A percentile compares a stretch with the other conserved stretches of the same genome.
These are phyloP conservation scores for Phymorhynchus buccinoides DNA, from an alignment of 1,140 invertebrate species.

Conservation along the genomic window DNA sequence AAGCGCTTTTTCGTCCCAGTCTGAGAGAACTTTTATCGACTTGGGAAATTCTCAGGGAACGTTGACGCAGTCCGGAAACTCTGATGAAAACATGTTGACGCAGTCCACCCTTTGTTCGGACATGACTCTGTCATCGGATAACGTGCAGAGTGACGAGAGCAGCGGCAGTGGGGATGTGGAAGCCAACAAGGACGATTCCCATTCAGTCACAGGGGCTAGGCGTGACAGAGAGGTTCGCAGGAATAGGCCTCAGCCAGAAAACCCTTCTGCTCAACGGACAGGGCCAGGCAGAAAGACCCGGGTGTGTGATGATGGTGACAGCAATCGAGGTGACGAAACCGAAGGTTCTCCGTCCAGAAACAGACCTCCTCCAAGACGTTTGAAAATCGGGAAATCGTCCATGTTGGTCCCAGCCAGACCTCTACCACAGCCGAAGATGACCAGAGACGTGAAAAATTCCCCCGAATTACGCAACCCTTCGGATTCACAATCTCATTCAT, in stretches of 20 bases:
- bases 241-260: background rate
- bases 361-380: background rate
- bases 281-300: background rate
- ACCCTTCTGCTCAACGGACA: background rate
- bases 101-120: too few relatives aligned
- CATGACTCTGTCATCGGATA: background rate
- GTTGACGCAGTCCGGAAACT: background rate
- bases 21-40: too few relatives aligned
- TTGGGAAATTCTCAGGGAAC: background rate
- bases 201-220: background rate
- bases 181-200: background rate
- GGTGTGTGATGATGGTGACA: background rate
- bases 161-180: background rate
- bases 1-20: too few relatives aligned
- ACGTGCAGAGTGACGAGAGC: background rate
- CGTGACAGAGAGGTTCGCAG: background rate
- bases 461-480: background rate
- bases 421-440: background rate
- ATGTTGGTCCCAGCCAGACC: background rate
- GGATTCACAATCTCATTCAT: background rate
- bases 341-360: too few relatives aligned
- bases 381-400: constrained; percentile 12
- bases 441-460: background rate
- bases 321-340: background rate
- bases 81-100: too few relatives aligned